Conservation (phyloP, 2,888 invertebrate species). For the Drosophila yooni region DNA sequence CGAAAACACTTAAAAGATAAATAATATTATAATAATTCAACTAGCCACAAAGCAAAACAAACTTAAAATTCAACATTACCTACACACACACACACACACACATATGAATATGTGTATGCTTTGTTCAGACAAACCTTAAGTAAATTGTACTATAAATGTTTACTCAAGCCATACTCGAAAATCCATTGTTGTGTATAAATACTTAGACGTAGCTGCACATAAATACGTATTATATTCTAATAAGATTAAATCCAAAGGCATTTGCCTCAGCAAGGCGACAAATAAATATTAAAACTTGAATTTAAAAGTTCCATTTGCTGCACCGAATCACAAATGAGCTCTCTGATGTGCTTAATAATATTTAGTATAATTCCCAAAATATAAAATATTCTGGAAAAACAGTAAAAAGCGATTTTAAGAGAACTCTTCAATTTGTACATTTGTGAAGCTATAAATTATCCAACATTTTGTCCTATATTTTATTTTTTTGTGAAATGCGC, state of each 20-base stretch:
- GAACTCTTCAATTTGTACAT: not conserved
- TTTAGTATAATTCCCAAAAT: not conserved
- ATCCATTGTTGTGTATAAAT: conserved; percentile 23
- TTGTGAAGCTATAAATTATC: not conserved
- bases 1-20: conserved; percentile 36
- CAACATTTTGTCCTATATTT: not conserved
- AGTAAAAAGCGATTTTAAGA: not conserved
- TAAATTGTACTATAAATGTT: conserved; percentile 67
- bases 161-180: conserved; percentile 35
- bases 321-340: conserved; percentile 18
- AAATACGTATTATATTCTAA: conserved; percentile 45
- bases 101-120: conserved; percentile 11
- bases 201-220: not conserved
- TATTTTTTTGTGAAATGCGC: no score
- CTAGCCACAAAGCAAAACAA: conserved; percentile 65
- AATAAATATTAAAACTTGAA: conserved; percentile 11
- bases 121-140: conserved; percentile 33
- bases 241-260: conserved; percentile 57
- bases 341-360: not conserved
- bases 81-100: not conserved
- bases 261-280: conserved; percentile 37
- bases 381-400: not conserved
- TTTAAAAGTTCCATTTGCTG: not conserved
- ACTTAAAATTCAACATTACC: conserved; percentile 43
- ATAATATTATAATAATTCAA: conserved; percentile 68